Evolutionary conservation across 2,113 vertebrate species (phyloP).

Genomic region (Pongo abelii): DNA sequence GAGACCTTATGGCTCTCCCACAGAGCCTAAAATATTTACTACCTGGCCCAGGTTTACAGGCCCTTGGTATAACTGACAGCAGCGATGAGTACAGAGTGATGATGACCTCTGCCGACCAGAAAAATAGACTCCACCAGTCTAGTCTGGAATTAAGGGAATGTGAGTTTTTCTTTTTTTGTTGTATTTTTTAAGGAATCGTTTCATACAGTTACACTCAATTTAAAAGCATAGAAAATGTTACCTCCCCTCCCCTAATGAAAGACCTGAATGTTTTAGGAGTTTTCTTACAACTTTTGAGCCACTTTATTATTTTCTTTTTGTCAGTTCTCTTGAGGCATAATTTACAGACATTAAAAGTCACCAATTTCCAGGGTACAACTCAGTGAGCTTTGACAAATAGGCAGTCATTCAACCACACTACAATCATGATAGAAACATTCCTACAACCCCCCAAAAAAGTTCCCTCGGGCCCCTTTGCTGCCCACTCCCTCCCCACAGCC

Average conservation of each 20-base stretch:
- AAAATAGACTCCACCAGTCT: background rate
- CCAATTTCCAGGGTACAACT: background rate
- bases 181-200: background rate
- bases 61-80: background rate
- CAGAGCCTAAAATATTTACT: background rate
- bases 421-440: background rate
- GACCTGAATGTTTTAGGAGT: background rate
- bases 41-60: background rate
- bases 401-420: background rate
- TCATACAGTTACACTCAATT: background rate
- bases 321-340: background rate
- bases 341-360: background rate
- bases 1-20: background rate
- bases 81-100: background rate
- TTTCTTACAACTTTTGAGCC: background rate
- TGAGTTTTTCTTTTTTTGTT: background rate
- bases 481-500: background rate
- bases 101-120: background rate
- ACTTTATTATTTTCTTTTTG: background rate
- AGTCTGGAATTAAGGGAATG: background rate
- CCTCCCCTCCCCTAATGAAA: background rate
- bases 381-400: background rate
- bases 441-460: background rate
- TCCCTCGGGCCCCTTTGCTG: background rate
- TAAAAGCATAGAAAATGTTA: background rate